Evolutionary conservation across 2,113 vertebrate genomes (phyloP).

Genomic region (Condylura cristata): DNA sequence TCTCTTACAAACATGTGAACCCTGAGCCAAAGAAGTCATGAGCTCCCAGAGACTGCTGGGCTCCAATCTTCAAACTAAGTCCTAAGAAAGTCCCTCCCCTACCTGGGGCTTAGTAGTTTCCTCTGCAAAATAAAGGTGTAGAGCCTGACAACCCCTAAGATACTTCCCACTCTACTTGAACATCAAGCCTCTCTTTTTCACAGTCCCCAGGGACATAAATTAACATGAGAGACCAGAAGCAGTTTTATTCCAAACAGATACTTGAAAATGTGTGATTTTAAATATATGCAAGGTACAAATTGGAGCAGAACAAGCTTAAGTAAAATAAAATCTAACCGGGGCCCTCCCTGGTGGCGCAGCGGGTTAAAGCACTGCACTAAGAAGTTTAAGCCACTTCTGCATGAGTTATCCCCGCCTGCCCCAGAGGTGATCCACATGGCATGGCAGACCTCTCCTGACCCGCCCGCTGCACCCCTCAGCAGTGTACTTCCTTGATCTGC

Average conservation of each 20-base stretch:
- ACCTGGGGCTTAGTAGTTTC: background rate
- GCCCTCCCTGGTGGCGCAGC: no score
- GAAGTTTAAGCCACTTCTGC: no score
- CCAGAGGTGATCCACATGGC: no score
- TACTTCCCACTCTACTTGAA: background rate
- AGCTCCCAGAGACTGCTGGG: background rate
- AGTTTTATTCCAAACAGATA: background rate
- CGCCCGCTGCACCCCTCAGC: no score
- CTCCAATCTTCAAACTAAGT: rapidly evolving
- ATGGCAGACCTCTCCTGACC: no score
- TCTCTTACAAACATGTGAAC: background rate
- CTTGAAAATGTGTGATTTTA: background rate
- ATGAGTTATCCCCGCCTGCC: no score
- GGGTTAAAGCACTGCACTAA: no score
- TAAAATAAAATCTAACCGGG: background rate
- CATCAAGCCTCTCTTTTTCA: background rate
- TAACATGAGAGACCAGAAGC: background rate
- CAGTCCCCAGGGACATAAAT: background rate
- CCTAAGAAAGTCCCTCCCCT: background rate
- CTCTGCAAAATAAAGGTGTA: background rate
- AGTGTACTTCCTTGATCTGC: no score
- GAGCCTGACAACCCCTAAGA: background rate
- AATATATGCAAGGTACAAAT: background rate
- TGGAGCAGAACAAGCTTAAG: background rate
- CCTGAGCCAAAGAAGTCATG: background rate